Percentiles rank a stretch among this genome's conserved stretches.
phyloP scores from a whole-genome alignment of 2,113 vertebrate species.

The Periophthalmus modestus region DNA sequence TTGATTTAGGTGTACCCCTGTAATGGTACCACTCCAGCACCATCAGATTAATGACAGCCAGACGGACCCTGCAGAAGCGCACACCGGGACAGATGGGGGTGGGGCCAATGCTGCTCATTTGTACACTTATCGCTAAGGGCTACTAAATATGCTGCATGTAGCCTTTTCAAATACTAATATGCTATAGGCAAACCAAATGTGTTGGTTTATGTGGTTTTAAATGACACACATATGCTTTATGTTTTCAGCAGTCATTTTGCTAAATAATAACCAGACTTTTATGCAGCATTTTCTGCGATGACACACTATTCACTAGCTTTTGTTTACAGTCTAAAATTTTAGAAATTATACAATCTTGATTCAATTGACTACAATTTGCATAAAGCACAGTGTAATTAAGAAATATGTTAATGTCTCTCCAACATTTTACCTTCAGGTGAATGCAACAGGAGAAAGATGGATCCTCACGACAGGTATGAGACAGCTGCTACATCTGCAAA shows the following conservation, averaged over 20 bases:
- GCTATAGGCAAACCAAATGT: conserved; percentile 49
- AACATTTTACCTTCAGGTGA: conserved; percentile 48
- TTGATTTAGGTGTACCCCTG: conserved; percentile 64
- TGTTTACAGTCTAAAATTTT: not conserved
- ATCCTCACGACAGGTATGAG: conserved; percentile 37
- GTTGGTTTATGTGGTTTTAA: conserved; percentile 39
- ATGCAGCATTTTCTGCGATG: not conserved
- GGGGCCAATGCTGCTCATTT: conserved; percentile 49
- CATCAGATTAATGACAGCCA: conserved; percentile 69
- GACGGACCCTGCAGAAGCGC: conserved; percentile 53
- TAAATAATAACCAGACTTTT: not conserved
- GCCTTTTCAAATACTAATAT: conserved; percentile 63
- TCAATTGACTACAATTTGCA: not conserved
- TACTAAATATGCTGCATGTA: conserved; percentile 58
- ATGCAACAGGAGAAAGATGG: conserved; percentile 32
- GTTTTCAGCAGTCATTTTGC: conserved; percentile 10
- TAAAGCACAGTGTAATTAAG: not conserved
- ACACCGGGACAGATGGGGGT: conserved; percentile 9
- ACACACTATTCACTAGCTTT: not conserved
- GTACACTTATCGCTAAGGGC: conserved; percentile 54
- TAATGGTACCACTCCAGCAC: conserved; percentile 67
- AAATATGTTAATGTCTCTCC: conserved; percentile 57
- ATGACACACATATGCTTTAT: conserved; percentile 25
- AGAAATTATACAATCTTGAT: not conserved
- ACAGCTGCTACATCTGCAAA: conserved; percentile 28